Base-by-base conservation (phyloP, 2,113 vertebrate species). In the Sus scrofa region DNA sequence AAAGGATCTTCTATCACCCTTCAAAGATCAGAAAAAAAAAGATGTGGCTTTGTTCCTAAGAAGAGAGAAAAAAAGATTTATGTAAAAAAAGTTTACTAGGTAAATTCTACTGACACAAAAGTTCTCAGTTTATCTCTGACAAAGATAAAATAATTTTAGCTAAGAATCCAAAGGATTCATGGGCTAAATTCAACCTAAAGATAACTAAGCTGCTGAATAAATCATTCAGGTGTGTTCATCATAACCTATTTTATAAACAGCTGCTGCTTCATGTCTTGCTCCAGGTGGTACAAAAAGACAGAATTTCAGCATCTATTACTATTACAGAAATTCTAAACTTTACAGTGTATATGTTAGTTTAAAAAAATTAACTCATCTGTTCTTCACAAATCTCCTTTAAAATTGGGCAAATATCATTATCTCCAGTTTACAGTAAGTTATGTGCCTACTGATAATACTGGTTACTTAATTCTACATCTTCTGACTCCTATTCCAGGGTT, bases 61-160 rank as follows among this genome's bases (percentile, higher is more conserved):
- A 34, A 50, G 44, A 19, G 14, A 12, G 18, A 4, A 4, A 2
- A 6, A 79, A 68, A 14, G 8, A 60, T 7, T 77, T n/a, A 94
- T 9, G 2, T 50, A 34, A 77, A 92, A 94, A 82, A 85, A 34
- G 62, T 32, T 30, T 79, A 75, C 34, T 39, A 81, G 77, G 54
- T 70, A 82, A 89, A 86, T 86, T 60, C 50, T 87, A 92, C 32
- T 89, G 16, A 27, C 1, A 37, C 14, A 73, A 86, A 73, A 52
- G 15, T 93, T 88, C 19, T 85, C 37, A 86, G 34, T 52, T 93
- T 24, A 92, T n/a, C 39, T 77, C 13, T 75, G n/a, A 89, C 56
- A 83, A 95, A 92, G 20, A 67, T 77, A 54, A 91, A 68, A 60
- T 90, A 79, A 84, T 54, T 88, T 87, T 62, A 96, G 2, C 34